These are phyloP conservation scores for Dasysyrphus albostriatus DNA, from an alignment of 2,888 invertebrate genomes.

Conservation along the genomic window DNA sequence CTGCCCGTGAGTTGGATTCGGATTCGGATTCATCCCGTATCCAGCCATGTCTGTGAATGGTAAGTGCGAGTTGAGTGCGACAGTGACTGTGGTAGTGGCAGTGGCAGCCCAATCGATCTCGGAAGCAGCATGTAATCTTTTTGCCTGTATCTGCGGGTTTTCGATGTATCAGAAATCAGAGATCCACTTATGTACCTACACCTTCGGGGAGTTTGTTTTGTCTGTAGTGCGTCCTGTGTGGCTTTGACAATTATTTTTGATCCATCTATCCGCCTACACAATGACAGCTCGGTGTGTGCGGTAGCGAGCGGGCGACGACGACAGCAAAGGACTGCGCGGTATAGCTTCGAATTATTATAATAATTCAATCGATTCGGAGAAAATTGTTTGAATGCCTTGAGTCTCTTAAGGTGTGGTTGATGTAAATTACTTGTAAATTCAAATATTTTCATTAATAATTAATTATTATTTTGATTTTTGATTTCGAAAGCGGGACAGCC, in stretches of 20 bases:
- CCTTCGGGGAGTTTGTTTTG: constrained; percentile 62
- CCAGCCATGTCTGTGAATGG: not conserved
- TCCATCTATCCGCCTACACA: constrained; percentile 72
- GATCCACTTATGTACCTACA: constrained; percentile 62
- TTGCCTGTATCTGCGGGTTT: constrained; percentile 58
- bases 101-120: constrained; percentile 64
- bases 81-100: constrained; percentile 32
- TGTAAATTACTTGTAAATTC: constrained; percentile 41
- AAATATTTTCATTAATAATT: too few relatives aligned
- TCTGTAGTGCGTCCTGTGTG: constrained; percentile 66
- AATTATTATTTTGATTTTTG: too few relatives aligned
- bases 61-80: constrained; percentile 1
- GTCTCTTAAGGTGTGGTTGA: constrained; percentile 53
- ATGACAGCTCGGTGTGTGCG: constrained; percentile 9
- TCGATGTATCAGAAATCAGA: constrained; percentile 53
- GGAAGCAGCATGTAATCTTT: constrained; percentile 70
- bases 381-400: constrained; percentile 48
- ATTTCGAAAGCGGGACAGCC: too few relatives aligned
- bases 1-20: constrained; percentile 48
- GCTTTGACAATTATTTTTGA: constrained; percentile 70
- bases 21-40: not conserved
- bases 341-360: not conserved
- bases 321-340: not conserved
- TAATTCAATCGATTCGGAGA: constrained; percentile 57
- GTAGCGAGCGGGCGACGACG: not conserved